These are phyloP conservation scores for Tenthredo livida DNA, from an alignment of 2,888 invertebrate species.

Conservation along the genomic window DNA sequence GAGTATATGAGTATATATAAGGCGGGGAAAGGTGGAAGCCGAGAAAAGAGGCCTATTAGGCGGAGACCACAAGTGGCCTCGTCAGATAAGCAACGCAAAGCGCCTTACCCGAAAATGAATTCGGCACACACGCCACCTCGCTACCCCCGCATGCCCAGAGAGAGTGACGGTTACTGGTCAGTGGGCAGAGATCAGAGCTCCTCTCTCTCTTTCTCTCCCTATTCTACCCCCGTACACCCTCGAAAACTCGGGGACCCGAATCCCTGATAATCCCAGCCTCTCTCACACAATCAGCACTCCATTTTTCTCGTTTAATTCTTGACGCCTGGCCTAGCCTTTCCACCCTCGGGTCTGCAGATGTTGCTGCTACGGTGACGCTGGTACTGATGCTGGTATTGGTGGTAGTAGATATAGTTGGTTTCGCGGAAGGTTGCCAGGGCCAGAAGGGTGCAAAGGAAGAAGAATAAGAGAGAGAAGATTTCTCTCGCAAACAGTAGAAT, in stretches of 20 bases:
- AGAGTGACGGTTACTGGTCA: slow-evolving; percentile 26
- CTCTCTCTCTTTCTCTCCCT: background rate
- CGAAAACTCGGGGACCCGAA: slow-evolving; percentile 41
- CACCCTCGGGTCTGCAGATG: slow-evolving; percentile 15
- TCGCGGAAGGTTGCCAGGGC: background rate
- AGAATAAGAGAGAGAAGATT: slow-evolving; percentile 30
- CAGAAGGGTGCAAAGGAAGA: background rate
- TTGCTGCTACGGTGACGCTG: background rate
- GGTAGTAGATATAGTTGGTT: background rate
- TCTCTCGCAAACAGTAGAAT: slow-evolving; percentile 39
- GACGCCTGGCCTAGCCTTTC: slow-evolving; percentile 43
- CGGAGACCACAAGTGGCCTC: slow-evolving; percentile 51
- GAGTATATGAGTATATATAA: background rate
- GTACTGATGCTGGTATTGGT: background rate
- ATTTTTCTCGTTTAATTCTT: slow-evolving; percentile 57
- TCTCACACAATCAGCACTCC: slow-evolving; percentile 56
- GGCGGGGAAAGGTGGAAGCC: slow-evolving; percentile 2
- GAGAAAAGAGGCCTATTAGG: slow-evolving; percentile 50
- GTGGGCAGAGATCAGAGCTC: slow-evolving; percentile 23
- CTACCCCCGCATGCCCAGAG: background rate
- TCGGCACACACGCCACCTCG: slow-evolving; percentile 39
- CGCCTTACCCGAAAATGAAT: slow-evolving; percentile 54
- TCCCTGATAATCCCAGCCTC: slow-evolving; percentile 54
- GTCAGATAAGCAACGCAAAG: slow-evolving; percentile 55
- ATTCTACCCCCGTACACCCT: slow-evolving; percentile 11